Evolutionary conservation across 1,140 invertebrate genomes (phyloP), one percentile per base, ranked within the genome.

Genomic region (Episyrphus balteatus): DNA sequence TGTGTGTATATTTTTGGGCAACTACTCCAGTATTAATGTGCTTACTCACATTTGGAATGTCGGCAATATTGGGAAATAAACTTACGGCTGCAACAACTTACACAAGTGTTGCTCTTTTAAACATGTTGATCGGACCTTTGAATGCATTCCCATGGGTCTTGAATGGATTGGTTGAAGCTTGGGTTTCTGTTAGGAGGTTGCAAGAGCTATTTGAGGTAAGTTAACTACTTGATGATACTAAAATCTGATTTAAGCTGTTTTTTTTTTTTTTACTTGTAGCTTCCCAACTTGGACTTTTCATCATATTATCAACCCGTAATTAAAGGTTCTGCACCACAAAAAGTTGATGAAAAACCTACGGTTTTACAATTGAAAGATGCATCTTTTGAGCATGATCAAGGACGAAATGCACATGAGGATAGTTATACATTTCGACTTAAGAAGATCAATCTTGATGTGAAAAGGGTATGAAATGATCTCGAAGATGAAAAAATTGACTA

Each of bases 141-240:
- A 99, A 99, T 74, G 87, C 92, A 1, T 95, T 98, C 70, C 96
- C 96, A 2, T 99, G 95, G 95, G 94, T 98, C 5, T 69, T 99
- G 1, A 98, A 97, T 73, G 95, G 94, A 1, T 70, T 98, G 2
- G 86, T 94, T 14, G 93, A 98, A 72, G 88, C 92, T 0, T 93
- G 84, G 84, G 85, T 93, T 0, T 93, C 89, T 0, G 61, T 92
- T 5, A 86, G 85, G 64, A 74, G 91, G 57, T 79, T 95, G 47
- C 82, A 90, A 59, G 77, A 77, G 57, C 70, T 92, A 21, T 44
- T 64, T 50, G 56, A 67, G 50, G 56, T 65, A 46, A 47, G 47
- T 46, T n/a, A 45, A 30, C 19, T 8, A 46, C 31, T 39, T 46
- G 43, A 42, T 6, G 10, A 42, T 19, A 42, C 21, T 10, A 21